Evolutionary conservation across 2,888 invertebrate species (phyloP), one percentile per base, ranked within the genome.

Genomic region (Papilio protenor): DNA sequence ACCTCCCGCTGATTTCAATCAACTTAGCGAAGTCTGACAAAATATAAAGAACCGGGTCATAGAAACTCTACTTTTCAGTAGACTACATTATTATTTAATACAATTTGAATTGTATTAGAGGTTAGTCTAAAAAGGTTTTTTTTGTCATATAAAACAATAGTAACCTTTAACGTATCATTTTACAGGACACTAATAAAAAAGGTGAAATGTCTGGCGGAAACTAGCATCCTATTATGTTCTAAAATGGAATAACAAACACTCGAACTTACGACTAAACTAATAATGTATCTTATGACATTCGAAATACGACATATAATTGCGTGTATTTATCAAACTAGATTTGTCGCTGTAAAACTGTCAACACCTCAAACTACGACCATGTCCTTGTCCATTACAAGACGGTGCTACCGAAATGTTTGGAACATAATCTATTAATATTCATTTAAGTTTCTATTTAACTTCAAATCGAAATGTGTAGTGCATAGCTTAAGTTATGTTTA

Each of bases 331-430:
- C 16, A 40, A 11, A 14, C 40, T 21, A 72, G 23, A 66, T 61
- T 66, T 21, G 55, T 66, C 21, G 66, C 55, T 57, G 16, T 77
- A 69, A 77, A 70, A 6, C 59, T 77, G 69, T 74, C 77, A 57
- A 49, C 69, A 59, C 5, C 72, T 72, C 33, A 55, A 45, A 47
- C 21, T 55, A 55, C 27, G 69, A 8, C 52, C 55, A 18, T 52
- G 77, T 64, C 77, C 73, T 55, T 69, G 66, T 45, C 52, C 52
- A 47, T 47, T 55, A 73, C 55, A 77, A 27, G 77, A 45, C 57
- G 11, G 55, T 57, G 47, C 57, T 21, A 57, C 77, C 33, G 74
- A 70, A 74, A 74, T 70, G 49, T 74, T 74, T 74, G 57, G 21
- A 49, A 49, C n/a, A 40, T 23, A 66, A 52, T 69, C 69, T 73